Percentiles rank a stretch among this genome's conserved stretches.
These are phyloP conservation scores for Phylloscopus collybita DNA, from an alignment of 2,797 vertebrate genomes.

Conservation along the genomic window DNA sequence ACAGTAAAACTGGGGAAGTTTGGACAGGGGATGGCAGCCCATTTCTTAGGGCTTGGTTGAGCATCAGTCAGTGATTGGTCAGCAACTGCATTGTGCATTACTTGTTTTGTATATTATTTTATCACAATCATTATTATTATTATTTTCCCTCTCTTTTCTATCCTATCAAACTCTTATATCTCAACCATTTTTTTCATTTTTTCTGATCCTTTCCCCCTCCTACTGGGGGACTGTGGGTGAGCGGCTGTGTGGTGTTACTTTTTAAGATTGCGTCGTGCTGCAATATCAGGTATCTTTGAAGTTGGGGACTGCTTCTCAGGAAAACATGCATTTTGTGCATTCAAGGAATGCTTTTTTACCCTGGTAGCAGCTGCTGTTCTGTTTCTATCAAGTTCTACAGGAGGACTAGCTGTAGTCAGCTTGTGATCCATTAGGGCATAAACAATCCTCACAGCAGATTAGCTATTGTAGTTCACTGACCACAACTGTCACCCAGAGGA, in stretches of 20 bases:
- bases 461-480: conserved; percentile 53
- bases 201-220: not conserved
- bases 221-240: not conserved
- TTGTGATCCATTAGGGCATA: conserved; percentile 1
- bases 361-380: not conserved
- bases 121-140: not conserved
- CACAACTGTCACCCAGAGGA: conserved; percentile 38
- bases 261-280: not conserved
- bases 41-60: not conserved
- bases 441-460: conserved; percentile 36
- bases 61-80: not conserved
- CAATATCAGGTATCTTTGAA: not conserved
- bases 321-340: not conserved
- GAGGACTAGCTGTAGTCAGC: conserved; percentile 19
- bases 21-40: not conserved
- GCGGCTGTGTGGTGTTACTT: not conserved
- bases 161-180: not conserved
- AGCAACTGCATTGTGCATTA: not conserved
- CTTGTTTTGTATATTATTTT: not conserved
- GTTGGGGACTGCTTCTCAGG: not conserved
- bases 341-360: not conserved
- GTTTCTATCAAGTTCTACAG: not conserved
- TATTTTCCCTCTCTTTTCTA: not conserved
- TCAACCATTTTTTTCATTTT: not conserved
- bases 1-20: not conserved